phyloP scores from a whole-genome alignment of 2,113 vertebrate genomes.

The Scolopax mira region DNA sequence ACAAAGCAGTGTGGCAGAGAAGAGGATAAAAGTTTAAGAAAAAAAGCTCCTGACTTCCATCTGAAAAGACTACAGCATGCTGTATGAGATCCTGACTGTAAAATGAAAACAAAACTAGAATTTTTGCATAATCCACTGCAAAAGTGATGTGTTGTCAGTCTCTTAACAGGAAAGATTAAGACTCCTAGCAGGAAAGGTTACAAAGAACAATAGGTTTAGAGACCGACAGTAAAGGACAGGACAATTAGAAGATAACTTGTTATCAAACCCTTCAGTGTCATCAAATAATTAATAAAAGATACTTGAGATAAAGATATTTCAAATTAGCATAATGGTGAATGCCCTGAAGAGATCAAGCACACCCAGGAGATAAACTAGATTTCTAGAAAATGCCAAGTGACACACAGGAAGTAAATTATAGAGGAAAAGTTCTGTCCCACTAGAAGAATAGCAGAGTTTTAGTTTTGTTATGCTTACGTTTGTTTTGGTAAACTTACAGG shows the following conservation, averaged over 20 bases:
- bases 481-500: conserved; percentile 55
- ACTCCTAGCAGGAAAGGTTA: neutral
- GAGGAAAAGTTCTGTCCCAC: neutral
- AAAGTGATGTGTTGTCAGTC: neutral
- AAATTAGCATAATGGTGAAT: neutral
- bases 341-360: neutral
- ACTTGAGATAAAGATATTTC: neutral
- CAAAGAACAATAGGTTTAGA: neutral
- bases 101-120: neutral
- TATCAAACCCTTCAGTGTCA: neutral
- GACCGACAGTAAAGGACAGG: neutral
- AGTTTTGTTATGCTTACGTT: neutral
- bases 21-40: neutral
- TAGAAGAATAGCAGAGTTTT: neutral
- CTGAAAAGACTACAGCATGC: neutral
- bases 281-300: too few relatives aligned
- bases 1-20: neutral
- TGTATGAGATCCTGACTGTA: neutral
- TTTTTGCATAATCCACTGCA: neutral
- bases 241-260: neutral
- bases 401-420: neutral
- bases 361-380: neutral
- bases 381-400: neutral
- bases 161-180: neutral
- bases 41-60: neutral